Percentiles rank a stretch among this genome's conserved stretches.
Evolutionary conservation across 2,888 invertebrate genomes (phyloP).

Genomic region (Dascillus cervinus): DNA sequence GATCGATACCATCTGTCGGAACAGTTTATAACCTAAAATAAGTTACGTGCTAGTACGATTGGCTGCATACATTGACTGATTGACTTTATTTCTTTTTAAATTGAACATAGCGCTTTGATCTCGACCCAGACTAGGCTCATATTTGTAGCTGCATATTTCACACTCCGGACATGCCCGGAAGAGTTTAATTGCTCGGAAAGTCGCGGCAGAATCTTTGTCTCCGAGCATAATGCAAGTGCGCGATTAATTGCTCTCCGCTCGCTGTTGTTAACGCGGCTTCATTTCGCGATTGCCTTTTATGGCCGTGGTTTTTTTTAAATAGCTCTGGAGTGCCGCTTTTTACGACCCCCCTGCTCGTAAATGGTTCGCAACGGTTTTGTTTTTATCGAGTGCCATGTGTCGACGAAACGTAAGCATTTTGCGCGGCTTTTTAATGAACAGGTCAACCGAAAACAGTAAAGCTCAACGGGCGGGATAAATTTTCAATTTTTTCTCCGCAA

Average conservation of each 20-base stretch:
- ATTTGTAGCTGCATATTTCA: slow-evolving; percentile 15
- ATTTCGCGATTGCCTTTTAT: slow-evolving; percentile 6
- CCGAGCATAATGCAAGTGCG: slow-evolving; percentile 13
- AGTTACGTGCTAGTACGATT: no score
- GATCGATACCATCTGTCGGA: no score
- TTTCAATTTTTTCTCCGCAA: no score
- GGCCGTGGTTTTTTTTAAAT: slow-evolving; percentile 5
- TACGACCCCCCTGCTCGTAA: slow-evolving; percentile 9
- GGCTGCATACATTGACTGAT: no score
- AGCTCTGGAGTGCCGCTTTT: slow-evolving; percentile 12
- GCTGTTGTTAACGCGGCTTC: slow-evolving; percentile 7
- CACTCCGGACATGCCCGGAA: slow-evolving; percentile 6
- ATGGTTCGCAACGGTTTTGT: slow-evolving; percentile 16
- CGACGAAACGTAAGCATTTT: slow-evolving; percentile 7
- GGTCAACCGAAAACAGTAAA: no score
- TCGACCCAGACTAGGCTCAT: slow-evolving; percentile 9
- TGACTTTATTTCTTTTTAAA: no score
- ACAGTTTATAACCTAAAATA: no score
- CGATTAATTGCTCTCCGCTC: slow-evolving; percentile 16
- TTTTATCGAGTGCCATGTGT: slow-evolving; percentile 14
- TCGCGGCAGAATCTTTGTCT: slow-evolving; percentile 14
- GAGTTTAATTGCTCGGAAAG: slow-evolving; percentile 20
- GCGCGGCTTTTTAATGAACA: slow-evolving; percentile 4
- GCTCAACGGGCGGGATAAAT: no score
- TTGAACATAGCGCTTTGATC: background rate